phyloP scores from a whole-genome alignment of 2,888 invertebrate genomes.

The Erebia aethiops region DNA sequence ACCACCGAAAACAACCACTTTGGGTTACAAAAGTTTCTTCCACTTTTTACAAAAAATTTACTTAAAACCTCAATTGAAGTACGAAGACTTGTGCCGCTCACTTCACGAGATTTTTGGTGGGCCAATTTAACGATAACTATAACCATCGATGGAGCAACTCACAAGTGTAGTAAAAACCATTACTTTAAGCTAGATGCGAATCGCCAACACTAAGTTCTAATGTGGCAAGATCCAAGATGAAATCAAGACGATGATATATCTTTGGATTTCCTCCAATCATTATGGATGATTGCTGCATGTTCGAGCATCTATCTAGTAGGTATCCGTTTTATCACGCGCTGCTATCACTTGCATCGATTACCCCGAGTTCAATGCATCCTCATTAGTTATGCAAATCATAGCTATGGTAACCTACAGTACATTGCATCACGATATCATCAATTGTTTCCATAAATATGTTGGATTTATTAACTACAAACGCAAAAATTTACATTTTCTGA shows the following conservation, averaged over 20 bases:
- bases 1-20: too few species aligned
- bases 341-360: constrained; percentile 26
- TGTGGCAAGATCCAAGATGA: constrained; percentile 23
- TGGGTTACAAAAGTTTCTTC: too few species aligned
- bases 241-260: constrained; percentile 33
- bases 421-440: constrained; percentile 26
- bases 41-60: too few species aligned
- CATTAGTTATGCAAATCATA: constrained; percentile 31
- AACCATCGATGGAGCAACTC: too few species aligned
- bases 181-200: too few species aligned
- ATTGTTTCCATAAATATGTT: constrained; percentile 40
- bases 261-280: constrained; percentile 32
- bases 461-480: neutral
- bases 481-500: neutral
- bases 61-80: too few species aligned
- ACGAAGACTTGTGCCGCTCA: too few species aligned
- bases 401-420: constrained; percentile 28
- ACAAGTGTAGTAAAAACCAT: too few species aligned
- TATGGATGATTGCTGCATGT: constrained; percentile 30
- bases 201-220: too few species aligned
- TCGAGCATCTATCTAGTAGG: constrained; percentile 1
- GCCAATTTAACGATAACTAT: too few species aligned
- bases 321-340: constrained; percentile 31
- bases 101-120: too few species aligned
- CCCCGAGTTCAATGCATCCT: constrained; percentile 25